phyloP scores from a whole-genome alignment of 2,797 vertebrate genomes.

The Notolepis coatsorum region DNA sequence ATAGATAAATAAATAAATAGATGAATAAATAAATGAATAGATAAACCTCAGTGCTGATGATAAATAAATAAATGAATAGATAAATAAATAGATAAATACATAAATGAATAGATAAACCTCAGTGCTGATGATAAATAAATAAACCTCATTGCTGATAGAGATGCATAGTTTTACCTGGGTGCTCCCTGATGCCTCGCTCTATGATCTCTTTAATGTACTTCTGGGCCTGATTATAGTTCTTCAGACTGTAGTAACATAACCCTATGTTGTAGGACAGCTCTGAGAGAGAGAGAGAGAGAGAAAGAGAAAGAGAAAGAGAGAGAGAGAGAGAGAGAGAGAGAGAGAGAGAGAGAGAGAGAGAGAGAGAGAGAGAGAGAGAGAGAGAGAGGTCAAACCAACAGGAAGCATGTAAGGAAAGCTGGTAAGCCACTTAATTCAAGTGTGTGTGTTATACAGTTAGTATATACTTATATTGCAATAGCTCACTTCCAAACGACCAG shows the following conservation, averaged over 20 bases:
- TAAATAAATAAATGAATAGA: too few relatives aligned
- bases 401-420: background rate
- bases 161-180: constrained; percentile 81
- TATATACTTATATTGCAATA: too few relatives aligned
- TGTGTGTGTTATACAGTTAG: too few relatives aligned
- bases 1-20: too few relatives aligned
- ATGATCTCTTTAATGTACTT: constrained; percentile 91
- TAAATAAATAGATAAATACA: background rate
- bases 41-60: too few relatives aligned
- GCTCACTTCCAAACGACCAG: too few relatives aligned
- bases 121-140: background rate
- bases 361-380: too few relatives aligned
- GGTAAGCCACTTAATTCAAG: background rate
- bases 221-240: constrained; percentile 86
- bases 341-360: background rate
- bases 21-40: too few relatives aligned
- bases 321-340: background rate
- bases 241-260: constrained; percentile 88
- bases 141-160: background rate
- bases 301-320: background rate
- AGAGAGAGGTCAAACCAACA: too few relatives aligned
- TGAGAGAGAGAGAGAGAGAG: constrained; percentile 10
- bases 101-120: background rate
- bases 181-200: constrained; percentile 89
- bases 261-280: constrained; percentile 95